Evolutionary conservation across 2,797 vertebrate species (phyloP).

Genomic region (Notolepis coatsorum): DNA sequence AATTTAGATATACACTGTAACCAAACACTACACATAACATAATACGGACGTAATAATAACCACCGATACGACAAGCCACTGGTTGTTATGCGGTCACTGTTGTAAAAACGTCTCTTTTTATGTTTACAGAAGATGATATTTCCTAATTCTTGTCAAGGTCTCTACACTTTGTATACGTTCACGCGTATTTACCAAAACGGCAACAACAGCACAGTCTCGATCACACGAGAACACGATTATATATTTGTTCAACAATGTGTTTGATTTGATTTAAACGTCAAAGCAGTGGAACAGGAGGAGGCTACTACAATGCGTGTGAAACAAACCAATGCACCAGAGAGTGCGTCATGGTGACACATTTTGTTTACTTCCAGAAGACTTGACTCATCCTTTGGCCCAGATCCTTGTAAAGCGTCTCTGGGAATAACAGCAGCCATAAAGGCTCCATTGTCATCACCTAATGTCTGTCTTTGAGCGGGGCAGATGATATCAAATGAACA

Average conservation of each 20-base stretch:
- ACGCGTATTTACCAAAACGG: too few species aligned
- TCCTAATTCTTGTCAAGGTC: neutral
- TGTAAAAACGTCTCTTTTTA: constrained; percentile 36
- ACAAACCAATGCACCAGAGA: neutral
- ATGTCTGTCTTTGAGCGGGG: constrained; percentile 25
- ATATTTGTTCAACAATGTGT: too few species aligned
- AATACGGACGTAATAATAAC: too few species aligned
- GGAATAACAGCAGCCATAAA: neutral
- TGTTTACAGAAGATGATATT: constrained; percentile 22
- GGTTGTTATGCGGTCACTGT: constrained; percentile 32
- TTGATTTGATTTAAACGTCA: too few species aligned
- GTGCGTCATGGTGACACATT: neutral
- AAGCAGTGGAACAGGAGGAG: too few species aligned
- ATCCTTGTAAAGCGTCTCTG: neutral
- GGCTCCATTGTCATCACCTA: neutral
- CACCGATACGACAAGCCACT: constrained; percentile 3
- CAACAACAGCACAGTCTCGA: too few species aligned
- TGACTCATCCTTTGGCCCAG: neutral
- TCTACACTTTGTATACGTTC: too few species aligned
- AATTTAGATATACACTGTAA: constrained; percentile 28
- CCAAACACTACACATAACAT: constrained; percentile 10
- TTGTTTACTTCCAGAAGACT: neutral
- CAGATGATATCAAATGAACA: constrained; percentile 25
- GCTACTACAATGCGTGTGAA: too few species aligned
- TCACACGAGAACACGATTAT: too few species aligned